phyloP scores from a whole-genome alignment of 2,113 vertebrate species.

The Bucco capensis region DNA sequence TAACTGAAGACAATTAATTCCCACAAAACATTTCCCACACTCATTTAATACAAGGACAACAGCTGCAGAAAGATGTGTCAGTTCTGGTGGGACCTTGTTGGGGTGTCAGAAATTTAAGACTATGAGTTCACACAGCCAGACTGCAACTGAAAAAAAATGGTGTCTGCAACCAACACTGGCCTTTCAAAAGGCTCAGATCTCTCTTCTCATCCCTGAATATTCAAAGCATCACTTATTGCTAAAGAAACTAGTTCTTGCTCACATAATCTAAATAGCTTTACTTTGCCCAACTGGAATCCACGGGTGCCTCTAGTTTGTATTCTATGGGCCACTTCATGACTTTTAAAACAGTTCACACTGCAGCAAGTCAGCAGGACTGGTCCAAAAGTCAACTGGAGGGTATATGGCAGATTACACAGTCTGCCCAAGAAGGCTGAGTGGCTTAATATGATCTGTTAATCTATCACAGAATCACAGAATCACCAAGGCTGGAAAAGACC shows the following conservation, averaged over 20 bases:
- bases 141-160: background rate
- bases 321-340: background rate
- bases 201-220: background rate
- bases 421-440: background rate
- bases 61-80: background rate
- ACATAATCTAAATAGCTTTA: background rate
- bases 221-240: background rate
- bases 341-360: background rate
- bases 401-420: background rate
- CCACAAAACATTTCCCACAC: background rate
- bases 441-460: background rate
- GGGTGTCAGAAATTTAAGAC: background rate
- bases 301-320: background rate
- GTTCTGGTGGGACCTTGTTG: background rate
- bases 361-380: background rate
- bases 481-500: no score
- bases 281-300: background rate
- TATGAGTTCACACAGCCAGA: background rate
- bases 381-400: background rate
- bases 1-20: background rate
- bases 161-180: background rate
- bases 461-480: no score
- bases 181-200: background rate
- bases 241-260: background rate
- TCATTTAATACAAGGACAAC: background rate